Evolutionary conservation across 92 coral and sea anemone genomes (phyloP).

Genomic region (Porites divaricata): DNA sequence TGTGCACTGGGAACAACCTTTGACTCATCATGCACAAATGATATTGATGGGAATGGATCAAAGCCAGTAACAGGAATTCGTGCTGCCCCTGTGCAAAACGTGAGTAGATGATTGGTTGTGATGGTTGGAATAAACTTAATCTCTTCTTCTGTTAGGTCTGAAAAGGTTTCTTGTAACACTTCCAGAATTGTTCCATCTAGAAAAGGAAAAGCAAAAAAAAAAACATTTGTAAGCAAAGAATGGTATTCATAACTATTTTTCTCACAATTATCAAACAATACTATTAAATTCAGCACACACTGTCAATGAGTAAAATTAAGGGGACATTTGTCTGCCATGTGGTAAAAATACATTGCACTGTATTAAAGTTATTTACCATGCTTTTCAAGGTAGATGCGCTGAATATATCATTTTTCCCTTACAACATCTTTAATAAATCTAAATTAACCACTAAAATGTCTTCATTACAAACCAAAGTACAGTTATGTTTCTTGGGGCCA

Average conservation of each 20-base stretch:
- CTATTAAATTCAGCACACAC: conserved; percentile 38
- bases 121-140: conserved; percentile 49
- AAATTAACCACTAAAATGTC: conserved; percentile 43
- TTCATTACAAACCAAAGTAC: conserved; percentile 42
- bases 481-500: conserved; percentile 42
- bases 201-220: conserved; percentile 12
- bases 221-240: conserved; percentile 33
- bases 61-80: conserved; percentile 57
- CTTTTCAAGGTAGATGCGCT: conserved; percentile 30
- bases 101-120: conserved; percentile 55
- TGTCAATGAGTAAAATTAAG: conserved; percentile 28
- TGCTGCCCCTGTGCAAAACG: conserved; percentile 66
- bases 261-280: conserved; percentile 35
- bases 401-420: conserved; percentile 41
- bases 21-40: conserved; percentile 62
- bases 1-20: conserved; percentile 65
- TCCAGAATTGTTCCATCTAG: conserved; percentile 67
- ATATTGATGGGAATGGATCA: conserved; percentile 55
- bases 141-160: conserved; percentile 63
- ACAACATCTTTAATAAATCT: conserved; percentile 42
- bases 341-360: conserved; percentile 46
- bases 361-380: conserved; percentile 32
- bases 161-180: conserved; percentile 50
- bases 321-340: conserved; percentile 45
- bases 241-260: conserved; percentile 25